Evolutionary conservation across 2,113 vertebrate species (phyloP).

Genomic region (Thryonomys swinderianus): DNA sequence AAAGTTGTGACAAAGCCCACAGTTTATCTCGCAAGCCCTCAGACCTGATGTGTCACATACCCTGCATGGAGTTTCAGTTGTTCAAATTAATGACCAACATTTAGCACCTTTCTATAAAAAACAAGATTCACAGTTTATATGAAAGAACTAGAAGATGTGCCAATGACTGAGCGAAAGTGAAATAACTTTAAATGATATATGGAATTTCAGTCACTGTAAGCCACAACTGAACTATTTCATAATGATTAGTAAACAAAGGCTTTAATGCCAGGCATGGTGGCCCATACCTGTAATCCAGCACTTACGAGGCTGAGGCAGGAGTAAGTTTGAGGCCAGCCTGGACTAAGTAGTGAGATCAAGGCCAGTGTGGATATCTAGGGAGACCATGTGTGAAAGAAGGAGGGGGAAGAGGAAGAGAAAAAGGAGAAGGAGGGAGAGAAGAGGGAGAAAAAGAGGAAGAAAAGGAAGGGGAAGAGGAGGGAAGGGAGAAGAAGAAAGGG

Average conservation of each 20-base stretch:
- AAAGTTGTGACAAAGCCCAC: background rate
- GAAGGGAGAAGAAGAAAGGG: no score
- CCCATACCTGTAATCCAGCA: background rate
- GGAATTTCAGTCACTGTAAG: background rate
- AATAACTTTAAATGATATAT: background rate
- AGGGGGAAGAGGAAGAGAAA: background rate
- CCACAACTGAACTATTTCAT: background rate
- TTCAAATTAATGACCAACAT: background rate
- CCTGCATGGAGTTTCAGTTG: background rate
- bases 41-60: rapidly evolving
- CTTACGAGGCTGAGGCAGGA: background rate
- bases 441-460: no score
- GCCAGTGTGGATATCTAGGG: background rate
- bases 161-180: background rate
- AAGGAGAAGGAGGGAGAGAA: background rate
- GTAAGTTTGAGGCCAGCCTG: background rate
- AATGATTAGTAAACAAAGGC: background rate
- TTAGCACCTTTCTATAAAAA: background rate
- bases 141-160: background rate
- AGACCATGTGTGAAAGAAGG: background rate
- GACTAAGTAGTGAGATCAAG: background rate
- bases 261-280: background rate
- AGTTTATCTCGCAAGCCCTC: background rate
- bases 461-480: no score
- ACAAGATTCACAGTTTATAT: background rate